phyloP scores from a whole-genome alignment of 2,113 vertebrate species.

The Myrmecophaga tridactyla region DNA sequence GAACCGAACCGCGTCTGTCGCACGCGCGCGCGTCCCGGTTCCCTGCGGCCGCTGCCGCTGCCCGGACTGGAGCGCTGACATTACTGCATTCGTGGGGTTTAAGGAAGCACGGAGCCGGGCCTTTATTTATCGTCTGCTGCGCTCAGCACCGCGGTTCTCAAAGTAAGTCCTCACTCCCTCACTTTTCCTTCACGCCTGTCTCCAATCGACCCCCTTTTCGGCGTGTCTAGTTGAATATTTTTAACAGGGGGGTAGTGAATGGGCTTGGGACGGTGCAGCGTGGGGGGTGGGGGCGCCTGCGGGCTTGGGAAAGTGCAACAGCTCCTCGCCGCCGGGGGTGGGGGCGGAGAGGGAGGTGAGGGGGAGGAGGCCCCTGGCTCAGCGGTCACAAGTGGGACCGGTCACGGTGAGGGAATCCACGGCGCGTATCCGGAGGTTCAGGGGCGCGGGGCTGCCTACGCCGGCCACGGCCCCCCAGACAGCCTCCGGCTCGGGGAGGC shows the following conservation, averaged over 20 bases:
- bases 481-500: background rate
- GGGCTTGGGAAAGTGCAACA: constrained; percentile 65
- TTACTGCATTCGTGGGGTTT: constrained; percentile 7
- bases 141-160: constrained; percentile 49
- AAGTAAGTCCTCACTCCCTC: constrained; percentile 68
- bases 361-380: background rate
- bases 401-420: background rate
- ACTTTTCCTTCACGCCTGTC: constrained; percentile 3
- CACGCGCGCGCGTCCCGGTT: constrained; percentile 44
- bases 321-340: background rate
- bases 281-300: background rate
- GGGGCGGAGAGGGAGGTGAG: background rate
- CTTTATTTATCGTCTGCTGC: constrained; percentile 53
- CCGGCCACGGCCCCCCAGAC: background rate
- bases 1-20: constrained; percentile 6
- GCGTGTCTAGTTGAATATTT: background rate
- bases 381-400: background rate
- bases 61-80: constrained; percentile 52
- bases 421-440: background rate
- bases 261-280: background rate
- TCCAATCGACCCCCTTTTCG: background rate
- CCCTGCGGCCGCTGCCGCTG: constrained; percentile 16
- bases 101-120: constrained; percentile 34
- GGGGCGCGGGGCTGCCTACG: background rate
- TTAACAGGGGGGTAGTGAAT: background rate